Evolutionary conservation across 2,888 invertebrate genomes (phyloP).

Genomic region (Noctua pronuba): DNA sequence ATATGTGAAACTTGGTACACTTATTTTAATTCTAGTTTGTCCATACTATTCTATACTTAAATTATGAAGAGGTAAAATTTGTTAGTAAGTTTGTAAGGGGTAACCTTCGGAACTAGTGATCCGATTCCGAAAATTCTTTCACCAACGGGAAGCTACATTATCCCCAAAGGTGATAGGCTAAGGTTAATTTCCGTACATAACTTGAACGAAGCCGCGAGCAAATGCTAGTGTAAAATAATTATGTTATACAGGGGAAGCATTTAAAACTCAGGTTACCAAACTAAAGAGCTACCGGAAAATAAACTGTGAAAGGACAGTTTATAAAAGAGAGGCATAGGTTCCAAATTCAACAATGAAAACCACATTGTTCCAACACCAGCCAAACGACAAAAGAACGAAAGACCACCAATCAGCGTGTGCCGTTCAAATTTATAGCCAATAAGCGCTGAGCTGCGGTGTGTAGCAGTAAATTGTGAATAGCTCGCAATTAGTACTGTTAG

Average conservation of each 20-base stretch:
- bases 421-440: constrained; percentile 82
- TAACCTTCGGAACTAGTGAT: too few relatives aligned
- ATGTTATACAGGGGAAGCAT: background rate
- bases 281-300: background rate
- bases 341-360: constrained; percentile 48
- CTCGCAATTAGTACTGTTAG: constrained; percentile 77
- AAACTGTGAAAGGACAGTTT: background rate
- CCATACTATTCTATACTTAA: too few relatives aligned
- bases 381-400: constrained; percentile 70
- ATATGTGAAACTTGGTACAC: too few relatives aligned
- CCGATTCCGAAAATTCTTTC: too few relatives aligned
- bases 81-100: too few relatives aligned
- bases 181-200: too few relatives aligned
- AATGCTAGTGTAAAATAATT: background rate
- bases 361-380: constrained; percentile 51
- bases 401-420: constrained; percentile 77
- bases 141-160: too few relatives aligned
- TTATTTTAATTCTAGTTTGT: background rate
- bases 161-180: too few relatives aligned
- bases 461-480: constrained; percentile 77
- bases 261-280: background rate
- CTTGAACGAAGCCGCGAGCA: too few relatives aligned
- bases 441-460: constrained; percentile 71
- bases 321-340: background rate
- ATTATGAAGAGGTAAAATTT: too few relatives aligned